Evolutionary conservation across 2,113 vertebrate genomes (phyloP), one percentile per base, ranked within the genome.

Genomic region (Otus sunia): DNA sequence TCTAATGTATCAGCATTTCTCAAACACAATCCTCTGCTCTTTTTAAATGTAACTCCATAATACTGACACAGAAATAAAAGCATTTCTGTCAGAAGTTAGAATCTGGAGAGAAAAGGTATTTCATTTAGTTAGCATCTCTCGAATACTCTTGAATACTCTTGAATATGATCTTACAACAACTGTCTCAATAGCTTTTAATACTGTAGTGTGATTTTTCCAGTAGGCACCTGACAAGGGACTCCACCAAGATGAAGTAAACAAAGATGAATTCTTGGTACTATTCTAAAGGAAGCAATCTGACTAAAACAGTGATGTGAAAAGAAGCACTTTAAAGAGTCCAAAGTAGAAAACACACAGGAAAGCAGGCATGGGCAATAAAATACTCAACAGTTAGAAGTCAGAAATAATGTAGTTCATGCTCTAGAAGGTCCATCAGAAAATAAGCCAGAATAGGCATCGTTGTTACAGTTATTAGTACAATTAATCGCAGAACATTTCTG

Each of bases 351-450:
- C 29, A 63, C 9, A 18, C 58, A 55, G 37, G 12, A 16, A 88
- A 41, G 4, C 0, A 50, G 15, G 12, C 12, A 3, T 2, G 8
- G 4, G 19, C n/a, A 89, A 27, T 8, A 50, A 60, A 91, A 71
- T 4, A 27, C 37, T 1, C 0, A 0, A 6, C 17, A 68, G 14
- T 9, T 81, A 45, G 3, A 53, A 69, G 18, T 21, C 60, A 66
- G 29, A 86, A 67, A 11, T 11, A 17, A 49, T 0, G 2, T 5
- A 59, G 3, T 34, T 68, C 26, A 27, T 0, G 4, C 16, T 71
- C 27, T 52, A 15, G 2, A 25, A 22, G 4, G 3, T 52, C 62
- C 56, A 76, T 36, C 26, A 52, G 47, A 68, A 93, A 77, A 45
- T 10, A 67, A 37, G 45, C 36, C 53, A 45, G 9, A 16, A 56